These are phyloP conservation scores for Malurus melanocephalus DNA, from an alignment of 2,113 vertebrate genomes.

Conservation along the genomic window DNA sequence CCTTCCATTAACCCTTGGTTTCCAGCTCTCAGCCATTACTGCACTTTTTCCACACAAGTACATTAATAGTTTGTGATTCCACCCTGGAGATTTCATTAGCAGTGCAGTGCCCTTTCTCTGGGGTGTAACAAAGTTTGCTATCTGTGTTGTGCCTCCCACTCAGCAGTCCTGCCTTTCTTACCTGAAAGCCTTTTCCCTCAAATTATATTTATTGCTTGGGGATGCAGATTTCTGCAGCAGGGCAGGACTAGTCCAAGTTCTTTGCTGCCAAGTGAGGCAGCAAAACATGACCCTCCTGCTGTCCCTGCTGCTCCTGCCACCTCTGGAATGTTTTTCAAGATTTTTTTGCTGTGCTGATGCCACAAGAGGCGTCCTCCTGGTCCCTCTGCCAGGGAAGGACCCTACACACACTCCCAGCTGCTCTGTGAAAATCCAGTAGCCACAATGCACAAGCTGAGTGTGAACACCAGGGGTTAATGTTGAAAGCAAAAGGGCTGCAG, in stretches of 20 bases:
- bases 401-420: too few species aligned
- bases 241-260: background rate
- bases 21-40: background rate
- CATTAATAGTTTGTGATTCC: background rate
- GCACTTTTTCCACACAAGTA: background rate
- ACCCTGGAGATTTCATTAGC: background rate
- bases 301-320: background rate
- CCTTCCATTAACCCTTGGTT: background rate
- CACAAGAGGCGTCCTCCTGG: background rate
- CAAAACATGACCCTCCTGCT: background rate
- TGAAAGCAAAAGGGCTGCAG: background rate
- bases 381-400: background rate
- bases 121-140: background rate
- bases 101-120: background rate
- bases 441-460: fast-evolving
- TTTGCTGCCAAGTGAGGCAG: background rate
- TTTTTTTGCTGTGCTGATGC: background rate
- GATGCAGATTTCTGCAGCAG: background rate
- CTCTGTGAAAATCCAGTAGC: fast-evolving
- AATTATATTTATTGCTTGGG: background rate
- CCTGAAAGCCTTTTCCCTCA: background rate
- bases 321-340: background rate
- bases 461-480: background rate
- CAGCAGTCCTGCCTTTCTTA: background rate
- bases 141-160: background rate